These are phyloP conservation scores for Apocheima hispidaria DNA, from an alignment of 2,888 invertebrate genomes.

Conservation along the genomic window DNA sequence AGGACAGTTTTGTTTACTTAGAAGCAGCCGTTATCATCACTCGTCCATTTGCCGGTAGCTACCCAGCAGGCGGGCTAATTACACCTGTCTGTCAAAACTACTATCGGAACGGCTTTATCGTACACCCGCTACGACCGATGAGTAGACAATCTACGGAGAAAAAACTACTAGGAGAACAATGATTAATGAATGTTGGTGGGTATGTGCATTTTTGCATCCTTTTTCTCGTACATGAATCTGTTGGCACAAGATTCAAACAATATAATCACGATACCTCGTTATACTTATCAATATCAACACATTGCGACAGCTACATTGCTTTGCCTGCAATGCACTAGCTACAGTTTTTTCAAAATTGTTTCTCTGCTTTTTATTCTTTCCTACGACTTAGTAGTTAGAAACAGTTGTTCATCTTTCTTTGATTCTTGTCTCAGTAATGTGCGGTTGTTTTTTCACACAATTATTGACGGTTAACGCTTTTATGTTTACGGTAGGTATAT, in stretches of 20 bases:
- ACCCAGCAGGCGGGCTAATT: conserved; percentile 67
- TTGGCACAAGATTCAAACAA: background rate
- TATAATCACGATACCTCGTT: background rate
- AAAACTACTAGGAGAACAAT: background rate
- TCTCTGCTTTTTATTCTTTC: conserved; percentile 19
- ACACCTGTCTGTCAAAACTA: conserved; percentile 77
- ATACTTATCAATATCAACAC: no score
- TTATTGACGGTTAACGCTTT: conserved; percentile 13
- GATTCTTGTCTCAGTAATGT: conserved; percentile 18
- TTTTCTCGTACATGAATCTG: no score
- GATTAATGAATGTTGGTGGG: no score
- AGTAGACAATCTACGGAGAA: conserved; percentile 35
- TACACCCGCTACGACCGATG: conserved; percentile 59
- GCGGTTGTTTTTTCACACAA: conserved; percentile 21
- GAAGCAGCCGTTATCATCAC: conserved; percentile 61
- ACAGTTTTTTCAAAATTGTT: background rate
- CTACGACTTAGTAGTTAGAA: conserved; percentile 22
- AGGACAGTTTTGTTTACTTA: conserved; percentile 77
- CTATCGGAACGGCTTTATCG: conserved; percentile 72
- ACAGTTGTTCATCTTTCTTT: conserved; percentile 29
- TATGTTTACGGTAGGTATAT: conserved; percentile 9
- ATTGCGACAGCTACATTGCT: background rate
- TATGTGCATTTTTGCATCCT: no score
- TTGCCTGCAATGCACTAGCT: background rate
- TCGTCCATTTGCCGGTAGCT: conserved; percentile 68